Evolutionary conservation across 2,888 invertebrate species (phyloP), one percentile per base, ranked within the genome.

Genomic region (Ochropleura leucogaster): DNA sequence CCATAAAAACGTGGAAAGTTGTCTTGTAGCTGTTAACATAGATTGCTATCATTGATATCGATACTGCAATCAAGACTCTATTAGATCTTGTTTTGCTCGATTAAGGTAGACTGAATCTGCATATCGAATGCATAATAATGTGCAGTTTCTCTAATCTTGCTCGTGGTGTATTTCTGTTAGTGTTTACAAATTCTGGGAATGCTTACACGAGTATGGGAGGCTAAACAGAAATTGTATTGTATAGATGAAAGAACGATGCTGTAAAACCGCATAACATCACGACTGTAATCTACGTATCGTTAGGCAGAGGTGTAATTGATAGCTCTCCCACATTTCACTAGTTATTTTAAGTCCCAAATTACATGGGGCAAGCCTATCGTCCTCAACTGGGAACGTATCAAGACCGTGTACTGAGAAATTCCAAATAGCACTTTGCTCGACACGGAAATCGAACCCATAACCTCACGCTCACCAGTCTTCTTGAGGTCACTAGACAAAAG

Each of bases 1-100:
- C 66, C 49, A 86, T 82, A 87, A 88, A 88, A 82, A 84, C 80
- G 80, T 75, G 80, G 86, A 85, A 82, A 87, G 80, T 77, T 71
- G 84, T 85, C 74, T 73, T 30, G 75, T 20, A 68, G 46, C 62
- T 68, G 64, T 74, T 74, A 77, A 68, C 68, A 72, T 40, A 70
- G 71, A 79, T 75, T 69, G 55, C 63, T 72, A 76, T 72, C 75
- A 72, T 30, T 83, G 47, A 51, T 73, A 79, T 72, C 53, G 47
- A 83, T 59, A 83, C 67, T 60, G 49, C 60, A 42, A 71, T 80
- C 70, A 70, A 44, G 57, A 59, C 16, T 49, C 10, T 60, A 72
- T 83, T 81, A 81, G 66, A 67, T 81, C 51, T 62, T 49, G 66
- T 46, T 81, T 77, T 73, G 47, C 64, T 51, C 18, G 55, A 66